These are phyloP conservation scores for Drosophila paranaensis DNA, from an alignment of 2,888 invertebrate genomes.

Conservation along the genomic window DNA sequence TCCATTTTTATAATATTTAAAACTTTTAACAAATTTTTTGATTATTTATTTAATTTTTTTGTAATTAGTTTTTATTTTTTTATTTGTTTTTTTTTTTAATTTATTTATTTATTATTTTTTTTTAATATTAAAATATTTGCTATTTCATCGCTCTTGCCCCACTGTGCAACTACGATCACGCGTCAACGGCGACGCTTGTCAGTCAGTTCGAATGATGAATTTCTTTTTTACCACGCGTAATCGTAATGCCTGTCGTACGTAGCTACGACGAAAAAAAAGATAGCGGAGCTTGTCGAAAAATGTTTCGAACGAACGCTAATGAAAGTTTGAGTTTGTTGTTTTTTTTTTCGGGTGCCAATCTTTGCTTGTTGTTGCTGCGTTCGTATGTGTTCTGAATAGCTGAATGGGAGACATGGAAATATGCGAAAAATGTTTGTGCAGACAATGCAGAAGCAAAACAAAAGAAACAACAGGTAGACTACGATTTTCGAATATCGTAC, in stretches of 20 bases:
- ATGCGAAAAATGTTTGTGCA: conserved; percentile 75
- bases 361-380: conserved; percentile 31
- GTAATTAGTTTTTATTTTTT: not conserved
- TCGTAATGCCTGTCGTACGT: conserved; percentile 36
- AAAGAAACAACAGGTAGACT: conserved; percentile 62
- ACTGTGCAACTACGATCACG: conserved; percentile 51
- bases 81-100: not conserved
- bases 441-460: conserved; percentile 54
- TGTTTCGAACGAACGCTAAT: conserved; percentile 67
- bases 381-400: conserved; percentile 66
- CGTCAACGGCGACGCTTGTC: conserved; percentile 51
- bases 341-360: conserved; percentile 21
- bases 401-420: conserved; percentile 59
- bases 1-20: not conserved
- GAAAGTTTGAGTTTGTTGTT: conserved; percentile 57
- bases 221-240: conserved; percentile 73
- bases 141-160: conserved; percentile 13
- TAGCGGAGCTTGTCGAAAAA: conserved; percentile 55
- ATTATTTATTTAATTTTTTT: too few relatives aligned
- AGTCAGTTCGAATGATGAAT: conserved; percentile 67
- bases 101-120: not conserved
- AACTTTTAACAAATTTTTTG: too few relatives aligned
- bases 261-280: conserved; percentile 27
- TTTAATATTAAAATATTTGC: not conserved
- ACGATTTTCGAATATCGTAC: conserved; percentile 54